Evolutionary conservation across 2,797 vertebrate genomes (phyloP).

Genomic region (Acanthornis magna): DNA sequence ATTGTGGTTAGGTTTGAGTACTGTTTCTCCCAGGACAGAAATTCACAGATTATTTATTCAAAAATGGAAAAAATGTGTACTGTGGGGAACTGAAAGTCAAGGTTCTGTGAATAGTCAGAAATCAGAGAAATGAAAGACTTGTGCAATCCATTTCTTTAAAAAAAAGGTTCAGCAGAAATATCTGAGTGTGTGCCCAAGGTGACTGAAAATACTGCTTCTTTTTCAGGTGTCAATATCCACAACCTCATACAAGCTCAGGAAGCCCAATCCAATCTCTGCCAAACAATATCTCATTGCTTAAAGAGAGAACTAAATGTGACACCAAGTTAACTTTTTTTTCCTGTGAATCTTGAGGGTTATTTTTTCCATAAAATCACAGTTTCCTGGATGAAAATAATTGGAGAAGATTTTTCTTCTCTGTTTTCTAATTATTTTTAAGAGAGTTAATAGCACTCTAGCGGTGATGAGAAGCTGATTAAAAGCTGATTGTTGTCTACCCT

Average conservation of each 20-base stretch:
- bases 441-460: background rate
- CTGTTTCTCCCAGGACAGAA: background rate
- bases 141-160: background rate
- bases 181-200: background rate
- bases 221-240: background rate
- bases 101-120: background rate
- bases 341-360: background rate
- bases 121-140: background rate
- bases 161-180: background rate
- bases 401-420: conserved; percentile 1
- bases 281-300: background rate
- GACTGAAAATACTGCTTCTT: background rate
- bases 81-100: background rate
- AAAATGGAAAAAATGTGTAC: background rate
- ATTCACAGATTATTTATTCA: background rate
- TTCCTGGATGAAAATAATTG: conserved; percentile 8
- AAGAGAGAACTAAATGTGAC: background rate
- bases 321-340: background rate
- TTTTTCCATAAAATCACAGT: background rate
- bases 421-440: conserved; percentile 57
- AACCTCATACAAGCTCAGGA: background rate
- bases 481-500: conserved; percentile 40
- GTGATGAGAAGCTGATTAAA: conserved; percentile 50
- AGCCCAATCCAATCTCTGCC: background rate
- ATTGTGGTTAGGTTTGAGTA: background rate